phyloP scores from a whole-genome alignment of 1,140 invertebrate species.

The Ostrea denselamellosa region DNA sequence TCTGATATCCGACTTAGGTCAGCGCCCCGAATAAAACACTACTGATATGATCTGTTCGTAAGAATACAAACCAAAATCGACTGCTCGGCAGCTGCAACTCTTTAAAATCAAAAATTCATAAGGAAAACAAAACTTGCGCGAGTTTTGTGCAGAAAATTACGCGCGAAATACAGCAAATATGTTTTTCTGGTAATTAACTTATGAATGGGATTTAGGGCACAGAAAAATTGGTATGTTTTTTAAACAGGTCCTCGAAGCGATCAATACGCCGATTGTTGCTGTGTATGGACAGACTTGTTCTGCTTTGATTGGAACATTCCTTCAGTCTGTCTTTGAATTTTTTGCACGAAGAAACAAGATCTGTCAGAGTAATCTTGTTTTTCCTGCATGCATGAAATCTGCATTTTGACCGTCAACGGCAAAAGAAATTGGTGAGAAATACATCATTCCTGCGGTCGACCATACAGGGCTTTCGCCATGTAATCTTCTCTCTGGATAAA shows the following conservation, averaged over 20 bases:
- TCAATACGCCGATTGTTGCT: not conserved
- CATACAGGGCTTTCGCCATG: not conserved
- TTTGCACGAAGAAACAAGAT: not conserved
- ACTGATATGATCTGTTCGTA: not conserved
- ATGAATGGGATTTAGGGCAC: not conserved
- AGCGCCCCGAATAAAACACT: not conserved
- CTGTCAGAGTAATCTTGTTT: constrained; percentile 20
- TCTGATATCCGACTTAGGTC: not conserved
- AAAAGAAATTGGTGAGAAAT: constrained; percentile 9
- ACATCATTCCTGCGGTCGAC: not conserved
- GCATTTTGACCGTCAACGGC: not conserved
- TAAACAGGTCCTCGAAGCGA: not conserved
- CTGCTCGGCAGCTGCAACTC: not conserved
- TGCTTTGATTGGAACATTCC: not conserved
- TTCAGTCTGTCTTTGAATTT: not conserved
- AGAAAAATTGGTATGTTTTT: not conserved
- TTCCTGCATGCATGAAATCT: constrained; percentile 26
- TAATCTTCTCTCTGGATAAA: not conserved
- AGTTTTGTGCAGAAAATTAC: not conserved
- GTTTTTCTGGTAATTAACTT: constrained; percentile 11
- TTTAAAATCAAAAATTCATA: not conserved
- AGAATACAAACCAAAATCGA: not conserved
- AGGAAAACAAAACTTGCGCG: not conserved
- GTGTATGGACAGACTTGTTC: not conserved
- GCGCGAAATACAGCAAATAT: not conserved